Percentiles rank a stretch among this genome's conserved stretches.
Conservation (phyloP, 2,888 invertebrate genomes). For the Acholoe squamosa region DNA sequence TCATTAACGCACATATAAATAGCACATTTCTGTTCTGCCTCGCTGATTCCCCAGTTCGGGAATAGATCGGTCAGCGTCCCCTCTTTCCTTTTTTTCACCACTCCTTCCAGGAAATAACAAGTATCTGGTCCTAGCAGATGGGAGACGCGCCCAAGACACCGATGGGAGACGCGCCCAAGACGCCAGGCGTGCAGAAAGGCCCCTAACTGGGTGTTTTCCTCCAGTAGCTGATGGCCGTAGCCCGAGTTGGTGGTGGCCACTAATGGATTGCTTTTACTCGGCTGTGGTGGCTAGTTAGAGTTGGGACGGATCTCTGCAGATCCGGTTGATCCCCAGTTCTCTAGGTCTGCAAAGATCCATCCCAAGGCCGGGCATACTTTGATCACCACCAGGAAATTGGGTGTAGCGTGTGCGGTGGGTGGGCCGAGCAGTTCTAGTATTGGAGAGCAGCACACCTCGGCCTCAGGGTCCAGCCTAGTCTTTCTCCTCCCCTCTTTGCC, state of each 20-base stretch:
- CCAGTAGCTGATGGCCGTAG: background rate
- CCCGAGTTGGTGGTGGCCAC: background rate
- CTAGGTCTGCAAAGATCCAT: slow-evolving; percentile 26
- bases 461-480: background rate
- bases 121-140: slow-evolving; percentile 17
- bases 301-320: slow-evolving; percentile 16
- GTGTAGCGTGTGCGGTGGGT: background rate
- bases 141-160: background rate
- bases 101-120: background rate
- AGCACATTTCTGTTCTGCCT: background rate
- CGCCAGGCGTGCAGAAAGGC: background rate
- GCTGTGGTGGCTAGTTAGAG: slow-evolving; percentile 32
- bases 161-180: background rate
- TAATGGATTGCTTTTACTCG: slow-evolving; percentile 42
- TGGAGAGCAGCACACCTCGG: background rate
- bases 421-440: background rate
- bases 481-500: background rate
- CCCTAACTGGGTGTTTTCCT: background rate
- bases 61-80: background rate
- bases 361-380: slow-evolving; percentile 1
- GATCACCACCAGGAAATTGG: slow-evolving; percentile 50
- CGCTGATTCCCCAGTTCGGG: background rate
- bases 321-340: slow-evolving; percentile 15
- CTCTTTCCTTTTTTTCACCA: background rate
- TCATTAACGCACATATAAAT: background rate